Conservation (phyloP, 1,140 invertebrate species). For the Dreissena polymorpha region DNA sequence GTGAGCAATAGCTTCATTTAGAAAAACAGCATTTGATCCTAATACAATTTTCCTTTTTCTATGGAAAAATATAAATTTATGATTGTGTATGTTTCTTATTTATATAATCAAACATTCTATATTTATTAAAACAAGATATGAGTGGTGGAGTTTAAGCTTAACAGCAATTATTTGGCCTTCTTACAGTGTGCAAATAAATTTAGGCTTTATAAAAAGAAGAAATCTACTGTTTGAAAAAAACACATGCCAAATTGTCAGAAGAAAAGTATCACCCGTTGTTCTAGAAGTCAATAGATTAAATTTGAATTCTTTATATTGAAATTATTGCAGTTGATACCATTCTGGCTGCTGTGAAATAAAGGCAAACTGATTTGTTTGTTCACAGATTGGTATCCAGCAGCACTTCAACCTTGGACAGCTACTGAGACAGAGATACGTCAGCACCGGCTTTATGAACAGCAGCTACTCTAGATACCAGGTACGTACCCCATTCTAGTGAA, state of each 20-base stretch:
- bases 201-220: too few species aligned
- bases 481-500: neutral
- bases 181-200: too few species aligned
- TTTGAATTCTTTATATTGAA: too few species aligned
- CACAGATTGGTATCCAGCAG: constrained; percentile 88
- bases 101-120: neutral
- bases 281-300: too few species aligned
- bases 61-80: neutral
- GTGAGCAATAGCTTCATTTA: constrained; percentile 27
- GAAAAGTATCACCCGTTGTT: too few species aligned
- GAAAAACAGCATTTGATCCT: neutral
- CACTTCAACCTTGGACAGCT: constrained; percentile 89
- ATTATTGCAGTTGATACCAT: too few species aligned
- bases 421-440: constrained; percentile 84
- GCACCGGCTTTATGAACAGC: constrained; percentile 83
- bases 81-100: neutral
- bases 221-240: too few species aligned
- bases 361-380: constrained; percentile 16
- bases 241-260: too few species aligned
- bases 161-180: too few species aligned
- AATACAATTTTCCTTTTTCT: neutral
- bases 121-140: too few species aligned
- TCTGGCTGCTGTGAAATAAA: too few species aligned
- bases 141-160: too few species aligned
- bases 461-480: constrained; percentile 79